Base-by-base conservation (phyloP, 2,113 vertebrate genomes). In the Clarias batrachus region DNA sequence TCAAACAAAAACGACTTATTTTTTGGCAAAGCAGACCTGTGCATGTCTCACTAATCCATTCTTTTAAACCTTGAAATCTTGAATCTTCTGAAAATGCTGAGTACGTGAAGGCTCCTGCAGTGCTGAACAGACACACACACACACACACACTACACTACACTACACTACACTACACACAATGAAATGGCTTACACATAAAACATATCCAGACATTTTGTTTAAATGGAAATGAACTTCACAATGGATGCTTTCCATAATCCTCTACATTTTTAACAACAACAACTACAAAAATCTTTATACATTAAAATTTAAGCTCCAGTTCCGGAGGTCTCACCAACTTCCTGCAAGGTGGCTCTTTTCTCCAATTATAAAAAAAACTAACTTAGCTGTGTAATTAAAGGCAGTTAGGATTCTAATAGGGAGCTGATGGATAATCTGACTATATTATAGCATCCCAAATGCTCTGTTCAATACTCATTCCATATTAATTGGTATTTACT, bases 401-500 rank as follows among this genome's bases (percentile, higher is more conserved):
- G 89, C 68, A 91, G 92, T 93, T 92, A 92, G 88, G 90, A 90
- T 27, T 77, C 30, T 91, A 93, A 92, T 91, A 86, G 84, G 86
- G 83, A 90, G 86, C 85, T 92, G 91, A 92, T 91, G 86, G 89
- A 90, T 92, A 92, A 93, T 92, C 80, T 91, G 82, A 88, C 90
- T 88, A 71, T 82, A 89, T 89, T 91, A 91, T 87, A 87, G 65
- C 86, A 90, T 74, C 78, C 27, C 79, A 86, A 89, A 93, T 91
- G 91, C 82, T 90, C 85, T 19, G 82, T 88, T 93, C 89, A 92
- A 90, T 92, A 89, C 84, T 90, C 86, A 73, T 91, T 92, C 81
- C 86, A 89, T 92, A 92, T 91, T 91, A 94, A 93, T 93, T 91
- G 91, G 63, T 87, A 91, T 93, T 92, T 91, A 90, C 73, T 59